Percentiles rank a stretch among this genome's conserved stretches.
phyloP scores from a whole-genome alignment of 2,888 invertebrate species.

The Piscicola geometra region DNA sequence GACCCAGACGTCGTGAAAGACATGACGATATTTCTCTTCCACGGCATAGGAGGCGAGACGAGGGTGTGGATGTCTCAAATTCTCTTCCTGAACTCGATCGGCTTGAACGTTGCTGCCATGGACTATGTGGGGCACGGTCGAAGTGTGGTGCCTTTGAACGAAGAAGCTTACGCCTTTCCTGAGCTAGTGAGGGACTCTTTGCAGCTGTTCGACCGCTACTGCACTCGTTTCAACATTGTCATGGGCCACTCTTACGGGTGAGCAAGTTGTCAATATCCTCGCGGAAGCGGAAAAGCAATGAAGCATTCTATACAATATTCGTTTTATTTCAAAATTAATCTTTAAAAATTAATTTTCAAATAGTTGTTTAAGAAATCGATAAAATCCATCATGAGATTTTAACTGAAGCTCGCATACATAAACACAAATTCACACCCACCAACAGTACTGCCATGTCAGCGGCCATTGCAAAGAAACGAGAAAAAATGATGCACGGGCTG shows the following conservation, averaged over 20 bases:
- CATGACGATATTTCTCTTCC: slow-evolving; percentile 62
- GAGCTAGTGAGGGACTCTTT: slow-evolving; percentile 63
- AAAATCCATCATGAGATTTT: neutral
- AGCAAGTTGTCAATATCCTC: too few species aligned
- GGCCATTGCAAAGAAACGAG: slow-evolving; percentile 62
- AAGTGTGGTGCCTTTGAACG: slow-evolving; percentile 62
- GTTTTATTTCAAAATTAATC: too few species aligned
- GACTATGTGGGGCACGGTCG: slow-evolving; percentile 68
- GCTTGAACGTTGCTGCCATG: slow-evolving; percentile 65
- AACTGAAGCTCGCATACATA: too few species aligned
- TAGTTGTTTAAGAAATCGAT: too few species aligned
- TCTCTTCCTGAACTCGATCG: slow-evolving; percentile 60
- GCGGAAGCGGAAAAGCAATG: too few species aligned
- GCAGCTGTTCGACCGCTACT: slow-evolving; percentile 63
- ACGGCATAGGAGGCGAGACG: slow-evolving; percentile 66
- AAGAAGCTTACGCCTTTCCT: slow-evolving; percentile 62
- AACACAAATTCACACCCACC: slow-evolving; percentile 52
- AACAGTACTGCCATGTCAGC: slow-evolving; percentile 65
- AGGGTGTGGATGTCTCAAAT: slow-evolving; percentile 65
- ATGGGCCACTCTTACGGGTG: slow-evolving; percentile 70
- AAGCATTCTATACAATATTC: too few species aligned
- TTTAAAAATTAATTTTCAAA: too few species aligned
- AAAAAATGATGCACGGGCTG: slow-evolving; percentile 62
- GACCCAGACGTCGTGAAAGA: neutral
- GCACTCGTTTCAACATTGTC: slow-evolving; percentile 62